phyloP scores from a whole-genome alignment of 2,797 vertebrate species.

The Rhinogobio ventralis region DNA sequence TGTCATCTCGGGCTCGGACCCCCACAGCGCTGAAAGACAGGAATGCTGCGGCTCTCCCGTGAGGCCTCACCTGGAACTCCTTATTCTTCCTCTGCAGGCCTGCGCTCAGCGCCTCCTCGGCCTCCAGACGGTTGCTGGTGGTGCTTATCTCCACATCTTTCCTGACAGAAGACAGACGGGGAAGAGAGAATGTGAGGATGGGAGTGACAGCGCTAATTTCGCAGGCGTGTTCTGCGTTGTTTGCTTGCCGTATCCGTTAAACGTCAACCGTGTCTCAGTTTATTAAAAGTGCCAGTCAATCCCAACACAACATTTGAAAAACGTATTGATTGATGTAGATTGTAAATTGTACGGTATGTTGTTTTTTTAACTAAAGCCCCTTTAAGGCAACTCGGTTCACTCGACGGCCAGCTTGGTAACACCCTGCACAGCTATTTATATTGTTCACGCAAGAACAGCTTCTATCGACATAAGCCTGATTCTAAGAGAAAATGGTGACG shows the following conservation, averaged over 20 bases:
- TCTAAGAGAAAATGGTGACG: neutral
- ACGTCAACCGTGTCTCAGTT: conserved; percentile 1
- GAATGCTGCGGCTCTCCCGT: conserved; percentile 64
- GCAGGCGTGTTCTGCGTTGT: conserved; percentile 22
- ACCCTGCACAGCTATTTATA: neutral
- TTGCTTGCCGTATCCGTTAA: conserved; percentile 18
- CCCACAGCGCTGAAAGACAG: conserved; percentile 73
- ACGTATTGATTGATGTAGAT: neutral
- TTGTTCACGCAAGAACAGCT: neutral
- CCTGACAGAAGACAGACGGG: conserved; percentile 65
- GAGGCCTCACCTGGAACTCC: conserved; percentile 77
- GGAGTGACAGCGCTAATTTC: conserved; percentile 52
- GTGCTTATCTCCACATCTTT: conserved; percentile 80
- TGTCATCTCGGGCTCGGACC: conserved; percentile 61
- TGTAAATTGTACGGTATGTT: neutral
- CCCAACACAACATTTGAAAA: neutral
- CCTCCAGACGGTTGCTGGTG: conserved; percentile 75
- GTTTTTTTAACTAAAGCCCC: neutral
- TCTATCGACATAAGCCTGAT: neutral
- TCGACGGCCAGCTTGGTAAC: neutral
- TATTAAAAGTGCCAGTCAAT: conserved; percentile 58
- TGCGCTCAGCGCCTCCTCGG: conserved; percentile 73
- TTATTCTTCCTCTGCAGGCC: conserved; percentile 78
- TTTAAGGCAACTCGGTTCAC: neutral
- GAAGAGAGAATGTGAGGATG: conserved; percentile 22